These are phyloP conservation scores for Drosophila mayaguana DNA, from an alignment of 2,888 invertebrate species.

Conservation along the genomic window DNA sequence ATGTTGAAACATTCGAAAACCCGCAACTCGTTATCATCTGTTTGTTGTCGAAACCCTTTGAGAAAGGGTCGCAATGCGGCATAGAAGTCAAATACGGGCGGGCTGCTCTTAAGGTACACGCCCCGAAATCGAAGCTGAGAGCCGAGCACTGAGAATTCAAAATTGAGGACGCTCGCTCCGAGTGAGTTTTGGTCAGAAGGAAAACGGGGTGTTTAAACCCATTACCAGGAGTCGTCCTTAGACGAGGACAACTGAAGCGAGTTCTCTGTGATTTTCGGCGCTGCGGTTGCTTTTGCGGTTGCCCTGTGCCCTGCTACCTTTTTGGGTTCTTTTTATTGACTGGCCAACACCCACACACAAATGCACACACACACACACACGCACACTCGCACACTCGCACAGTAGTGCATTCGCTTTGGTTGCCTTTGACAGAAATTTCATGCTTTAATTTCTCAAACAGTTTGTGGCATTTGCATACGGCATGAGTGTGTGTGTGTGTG, in stretches of 20 bases:
- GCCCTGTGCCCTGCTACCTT: slow-evolving; percentile 48
- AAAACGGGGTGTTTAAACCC: slow-evolving; percentile 79
- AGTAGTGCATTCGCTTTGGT: slow-evolving; percentile 39
- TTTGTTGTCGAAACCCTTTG: slow-evolving; percentile 66
- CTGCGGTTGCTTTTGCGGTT: slow-evolving; percentile 72
- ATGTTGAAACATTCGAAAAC: slow-evolving; percentile 49
- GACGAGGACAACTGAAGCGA: slow-evolving; percentile 22
- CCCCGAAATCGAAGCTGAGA: slow-evolving; percentile 40
- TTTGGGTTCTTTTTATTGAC: slow-evolving; percentile 9
- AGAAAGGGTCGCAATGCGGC: slow-evolving; percentile 3
- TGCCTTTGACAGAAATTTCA: slow-evolving; percentile 67
- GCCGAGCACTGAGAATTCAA: not conserved
- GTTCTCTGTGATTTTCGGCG: slow-evolving; percentile 43
- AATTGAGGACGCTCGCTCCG: not conserved
- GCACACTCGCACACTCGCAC: slow-evolving; percentile 24
- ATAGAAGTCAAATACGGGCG: slow-evolving; percentile 52
- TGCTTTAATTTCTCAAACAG: slow-evolving; percentile 68
- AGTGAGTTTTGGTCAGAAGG: not conserved
- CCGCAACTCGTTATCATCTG: slow-evolving; percentile 76
- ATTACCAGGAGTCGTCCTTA: slow-evolving; percentile 64
- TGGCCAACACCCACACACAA: slow-evolving; percentile 46
- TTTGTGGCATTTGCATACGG: slow-evolving; percentile 62
- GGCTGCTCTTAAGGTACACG: slow-evolving; percentile 44
- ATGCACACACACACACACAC: slow-evolving; percentile 36
- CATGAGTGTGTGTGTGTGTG: slow-evolving; percentile 5